Percentiles rank a stretch among this genome's conserved stretches.
Evolutionary conservation across 2,888 invertebrate genomes (phyloP).

Genomic region (Spicauda simplicius): DNA sequence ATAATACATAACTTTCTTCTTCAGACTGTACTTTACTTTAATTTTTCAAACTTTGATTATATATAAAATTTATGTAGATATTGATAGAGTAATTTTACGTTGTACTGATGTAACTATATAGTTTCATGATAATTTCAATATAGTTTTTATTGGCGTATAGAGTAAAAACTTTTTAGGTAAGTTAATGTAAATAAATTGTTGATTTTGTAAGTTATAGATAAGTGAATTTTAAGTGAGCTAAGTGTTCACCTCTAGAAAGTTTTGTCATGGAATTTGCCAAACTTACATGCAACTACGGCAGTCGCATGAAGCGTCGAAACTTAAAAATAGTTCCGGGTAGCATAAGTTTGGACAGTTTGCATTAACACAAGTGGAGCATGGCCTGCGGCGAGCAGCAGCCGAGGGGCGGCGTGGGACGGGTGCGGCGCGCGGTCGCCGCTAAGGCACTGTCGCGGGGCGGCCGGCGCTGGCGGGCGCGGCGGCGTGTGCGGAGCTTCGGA

Average conservation of each 20-base stretch:
- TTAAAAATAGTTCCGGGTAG: background rate
- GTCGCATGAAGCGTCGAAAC: no score
- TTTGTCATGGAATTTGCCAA: no score
- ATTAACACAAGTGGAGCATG: slow-evolving; percentile 15
- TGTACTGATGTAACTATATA: no score
- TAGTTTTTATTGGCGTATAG: no score
- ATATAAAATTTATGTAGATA: background rate
- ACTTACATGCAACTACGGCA: no score
- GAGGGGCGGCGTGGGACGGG: slow-evolving; percentile 36
- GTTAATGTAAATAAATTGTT: no score
- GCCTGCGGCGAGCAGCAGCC: background rate
- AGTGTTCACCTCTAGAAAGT: no score
- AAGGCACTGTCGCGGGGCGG: slow-evolving; percentile 69
- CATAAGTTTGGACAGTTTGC: background rate
- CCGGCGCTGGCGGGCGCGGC: slow-evolving; percentile 54
- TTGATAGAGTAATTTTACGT: no score
- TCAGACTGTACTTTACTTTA: no score
- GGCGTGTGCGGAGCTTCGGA: slow-evolving; percentile 76
- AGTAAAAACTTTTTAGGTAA: background rate
- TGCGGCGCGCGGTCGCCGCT: slow-evolving; percentile 45
- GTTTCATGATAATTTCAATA: no score
- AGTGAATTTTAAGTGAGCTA: no score
- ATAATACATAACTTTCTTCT: no score
- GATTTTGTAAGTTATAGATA: slow-evolving; percentile 18
- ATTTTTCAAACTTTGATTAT: background rate